Evolutionary conservation across 2,113 vertebrate genomes (phyloP).

Genomic region (Guaruba guarouba): DNA sequence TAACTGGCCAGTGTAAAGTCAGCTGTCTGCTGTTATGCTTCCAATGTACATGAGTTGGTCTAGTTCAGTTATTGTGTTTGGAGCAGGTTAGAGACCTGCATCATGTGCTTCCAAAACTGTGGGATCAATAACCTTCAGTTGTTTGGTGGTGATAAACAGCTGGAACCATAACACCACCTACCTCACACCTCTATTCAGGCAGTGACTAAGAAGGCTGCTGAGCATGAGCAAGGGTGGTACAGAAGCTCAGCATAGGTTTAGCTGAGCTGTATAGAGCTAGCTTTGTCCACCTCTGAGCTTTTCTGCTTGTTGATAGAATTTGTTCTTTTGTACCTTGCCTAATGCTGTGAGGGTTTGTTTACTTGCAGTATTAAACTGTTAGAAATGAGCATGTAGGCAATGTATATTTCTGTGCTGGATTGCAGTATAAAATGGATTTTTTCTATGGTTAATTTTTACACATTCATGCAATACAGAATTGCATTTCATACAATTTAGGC

Average conservation of each 20-base stretch:
- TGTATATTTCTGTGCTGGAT: neutral
- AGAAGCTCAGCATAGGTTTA: neutral
- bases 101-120: neutral
- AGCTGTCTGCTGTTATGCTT: neutral
- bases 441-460: neutral
- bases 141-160: neutral
- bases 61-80: neutral
- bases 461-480: neutral
- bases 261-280: neutral
- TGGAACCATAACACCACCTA: neutral
- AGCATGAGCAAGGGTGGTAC: neutral
- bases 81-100: neutral
- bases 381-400: neutral
- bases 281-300: neutral
- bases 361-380: neutral
- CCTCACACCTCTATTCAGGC: neutral
- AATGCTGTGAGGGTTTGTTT: neutral
- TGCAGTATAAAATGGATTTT: neutral
- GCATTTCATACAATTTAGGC: slow-evolving; percentile 1
- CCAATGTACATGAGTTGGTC: neutral
- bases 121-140: neutral
- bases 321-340: neutral
- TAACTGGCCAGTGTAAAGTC: neutral
- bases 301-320: neutral
- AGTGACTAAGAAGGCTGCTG: neutral